These are phyloP conservation scores for Graphium colonna DNA, from an alignment of 2,888 invertebrate genomes.

Conservation along the genomic window DNA sequence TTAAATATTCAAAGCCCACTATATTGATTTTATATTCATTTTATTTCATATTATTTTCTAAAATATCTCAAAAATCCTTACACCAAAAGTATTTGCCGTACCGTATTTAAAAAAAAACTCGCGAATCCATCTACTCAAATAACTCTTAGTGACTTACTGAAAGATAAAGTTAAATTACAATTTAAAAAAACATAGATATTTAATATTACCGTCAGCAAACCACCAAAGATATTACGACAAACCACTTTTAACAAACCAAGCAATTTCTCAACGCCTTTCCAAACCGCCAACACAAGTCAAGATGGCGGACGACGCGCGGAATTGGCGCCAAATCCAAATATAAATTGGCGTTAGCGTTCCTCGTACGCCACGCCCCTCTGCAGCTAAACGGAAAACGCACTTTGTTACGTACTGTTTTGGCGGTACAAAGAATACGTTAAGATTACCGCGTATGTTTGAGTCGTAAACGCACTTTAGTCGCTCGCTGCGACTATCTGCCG, in stretches of 20 bases:
- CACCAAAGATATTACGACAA: background rate
- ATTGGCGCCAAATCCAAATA: slow-evolving; percentile 52
- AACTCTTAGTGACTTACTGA: too few species aligned
- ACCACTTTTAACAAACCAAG: background rate
- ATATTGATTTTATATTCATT: too few species aligned
- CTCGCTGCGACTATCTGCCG: slow-evolving; percentile 56
- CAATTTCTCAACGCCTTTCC: background rate
- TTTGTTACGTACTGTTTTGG: slow-evolving; percentile 41
- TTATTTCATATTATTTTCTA: too few species aligned
- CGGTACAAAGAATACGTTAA: slow-evolving; percentile 52
- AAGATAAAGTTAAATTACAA: too few species aligned
- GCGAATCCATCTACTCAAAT: too few species aligned
- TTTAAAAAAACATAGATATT: too few species aligned
- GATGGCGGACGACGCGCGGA: slow-evolving; percentile 12
- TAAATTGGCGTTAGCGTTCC: slow-evolving; percentile 39
- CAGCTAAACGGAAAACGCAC: slow-evolving; percentile 32
- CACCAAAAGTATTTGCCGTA: too few species aligned
- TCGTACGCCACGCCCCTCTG: slow-evolving; percentile 34
- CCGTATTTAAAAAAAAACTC: too few species aligned
- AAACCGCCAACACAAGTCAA: slow-evolving; percentile 1
- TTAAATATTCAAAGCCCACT: too few species aligned
- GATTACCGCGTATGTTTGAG: slow-evolving; percentile 44
- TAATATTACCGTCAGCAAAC: too few species aligned
- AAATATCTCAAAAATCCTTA: too few species aligned
- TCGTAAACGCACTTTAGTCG: slow-evolving; percentile 58